A percentile compares a stretch with the other conserved stretches of the same genome.
phyloP scores from a whole-genome alignment of 2,888 invertebrate genomes.

The Oconnorella tubifera region DNA sequence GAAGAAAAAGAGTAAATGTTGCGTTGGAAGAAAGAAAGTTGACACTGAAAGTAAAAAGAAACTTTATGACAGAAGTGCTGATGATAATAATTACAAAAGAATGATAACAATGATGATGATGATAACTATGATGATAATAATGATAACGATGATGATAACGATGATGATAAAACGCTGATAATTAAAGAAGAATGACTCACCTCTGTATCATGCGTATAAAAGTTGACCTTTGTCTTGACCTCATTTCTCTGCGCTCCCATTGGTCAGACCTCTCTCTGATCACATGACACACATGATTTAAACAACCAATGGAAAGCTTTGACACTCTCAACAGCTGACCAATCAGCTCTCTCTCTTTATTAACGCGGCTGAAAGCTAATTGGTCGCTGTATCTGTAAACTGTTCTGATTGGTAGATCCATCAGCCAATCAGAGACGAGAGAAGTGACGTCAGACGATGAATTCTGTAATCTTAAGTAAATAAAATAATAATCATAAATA shows the following conservation, averaged over 20 bases:
- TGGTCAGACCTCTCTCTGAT: constrained; percentile 28
- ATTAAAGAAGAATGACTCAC: too few relatives aligned
- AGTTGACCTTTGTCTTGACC: constrained; percentile 47
- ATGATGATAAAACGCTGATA: too few relatives aligned
- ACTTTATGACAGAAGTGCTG: background rate
- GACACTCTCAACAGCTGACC: background rate
- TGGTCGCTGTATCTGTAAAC: background rate
- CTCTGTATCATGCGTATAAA: constrained; percentile 37
- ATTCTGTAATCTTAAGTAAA: background rate
- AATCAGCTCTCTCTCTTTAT: constrained; percentile 3
- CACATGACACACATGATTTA: background rate
- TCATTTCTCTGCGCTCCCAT: constrained; percentile 38
- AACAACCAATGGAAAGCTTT: background rate
- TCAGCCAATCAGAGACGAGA: background rate
- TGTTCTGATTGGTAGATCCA: background rate
- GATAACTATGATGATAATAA: background rate
- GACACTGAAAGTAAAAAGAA: too few relatives aligned
- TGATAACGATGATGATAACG: background rate
- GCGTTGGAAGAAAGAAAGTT: too few relatives aligned
- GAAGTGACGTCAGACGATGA: background rate
- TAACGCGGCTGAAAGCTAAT: too few relatives aligned
- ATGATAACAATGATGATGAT: background rate
- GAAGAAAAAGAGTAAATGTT: too few relatives aligned
- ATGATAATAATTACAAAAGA: background rate
- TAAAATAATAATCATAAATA: too few relatives aligned